Conservation (phyloP, 2,797 vertebrate species). For the Parauchenoglanis punctatus region DNA sequence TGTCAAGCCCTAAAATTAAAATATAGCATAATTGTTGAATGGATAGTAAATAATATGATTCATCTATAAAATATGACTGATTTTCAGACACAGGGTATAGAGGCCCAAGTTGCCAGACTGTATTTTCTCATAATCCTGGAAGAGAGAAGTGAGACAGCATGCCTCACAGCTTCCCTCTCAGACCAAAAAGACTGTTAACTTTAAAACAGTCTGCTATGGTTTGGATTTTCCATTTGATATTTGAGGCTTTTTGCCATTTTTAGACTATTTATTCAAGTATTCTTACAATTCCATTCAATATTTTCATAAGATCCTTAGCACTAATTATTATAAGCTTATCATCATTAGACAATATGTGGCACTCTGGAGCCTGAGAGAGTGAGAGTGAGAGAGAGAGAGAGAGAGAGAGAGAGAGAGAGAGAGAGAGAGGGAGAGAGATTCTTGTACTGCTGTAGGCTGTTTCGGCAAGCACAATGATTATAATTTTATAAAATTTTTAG, state of each 20-base stretch:
- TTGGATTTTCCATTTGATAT: not conserved
- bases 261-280: not conserved
- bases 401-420: not conserved
- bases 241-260: not conserved
- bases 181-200: conserved; percentile 4
- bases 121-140: not conserved
- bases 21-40: not conserved
- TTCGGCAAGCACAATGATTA: too few species aligned
- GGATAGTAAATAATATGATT: not conserved
- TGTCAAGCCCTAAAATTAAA: not conserved
- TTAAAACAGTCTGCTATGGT: not conserved
- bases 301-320: not conserved
- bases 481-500: too few species aligned
- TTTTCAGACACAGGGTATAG: not conserved
- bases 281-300: not conserved
- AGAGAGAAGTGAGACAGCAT: not conserved
- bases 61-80: not conserved
- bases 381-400: not conserved
- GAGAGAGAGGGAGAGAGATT: not conserved
- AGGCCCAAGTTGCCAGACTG: not conserved
- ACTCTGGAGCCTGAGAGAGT: not conserved
- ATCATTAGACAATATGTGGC: not conserved
- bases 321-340: not conserved
- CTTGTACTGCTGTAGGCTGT: too few species aligned
- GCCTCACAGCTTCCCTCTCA: not conserved